These are phyloP conservation scores for Callospermophilus lateralis DNA, from an alignment of 2,113 vertebrate genomes.

Conservation along the genomic window DNA sequence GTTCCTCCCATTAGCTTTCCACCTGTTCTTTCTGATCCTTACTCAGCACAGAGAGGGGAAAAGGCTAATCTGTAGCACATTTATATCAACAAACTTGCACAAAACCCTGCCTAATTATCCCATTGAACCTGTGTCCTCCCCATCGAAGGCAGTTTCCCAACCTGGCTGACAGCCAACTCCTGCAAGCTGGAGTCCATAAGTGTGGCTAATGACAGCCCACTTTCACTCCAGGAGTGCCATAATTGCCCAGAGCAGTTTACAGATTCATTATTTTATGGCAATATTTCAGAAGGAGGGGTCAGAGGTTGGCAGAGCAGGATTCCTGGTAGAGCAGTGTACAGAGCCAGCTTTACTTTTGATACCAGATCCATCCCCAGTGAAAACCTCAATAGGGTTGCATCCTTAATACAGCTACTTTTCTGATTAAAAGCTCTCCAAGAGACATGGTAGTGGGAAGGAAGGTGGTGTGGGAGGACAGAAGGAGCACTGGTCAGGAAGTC, in stretches of 20 bases:
- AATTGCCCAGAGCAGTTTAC: slow-evolving; percentile 93
- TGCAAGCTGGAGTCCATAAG: slow-evolving; percentile 93
- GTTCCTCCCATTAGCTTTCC: slow-evolving; percentile 93
- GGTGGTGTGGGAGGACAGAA: not conserved
- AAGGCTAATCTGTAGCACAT: slow-evolving; percentile 96
- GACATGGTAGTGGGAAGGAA: not conserved
- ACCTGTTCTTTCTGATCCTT: slow-evolving; percentile 98
- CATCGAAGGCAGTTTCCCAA: slow-evolving; percentile 88
- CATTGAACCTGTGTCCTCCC: slow-evolving; percentile 90
- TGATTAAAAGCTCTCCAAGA: not conserved
- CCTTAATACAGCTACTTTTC: slow-evolving; percentile 55
- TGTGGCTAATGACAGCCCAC: slow-evolving; percentile 92
- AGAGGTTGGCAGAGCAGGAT: slow-evolving; percentile 88
- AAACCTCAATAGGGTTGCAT: not conserved
- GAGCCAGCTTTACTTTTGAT: slow-evolving; percentile 82
- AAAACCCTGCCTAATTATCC: slow-evolving; percentile 98
- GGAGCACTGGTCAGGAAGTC: not conserved
- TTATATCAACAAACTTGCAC: slow-evolving; percentile 97
- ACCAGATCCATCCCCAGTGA: slow-evolving; percentile 84
- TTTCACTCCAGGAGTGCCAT: slow-evolving; percentile 90
- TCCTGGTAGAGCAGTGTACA: slow-evolving; percentile 75
- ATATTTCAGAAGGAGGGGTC: slow-evolving; percentile 89
- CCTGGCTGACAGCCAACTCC: slow-evolving; percentile 91
- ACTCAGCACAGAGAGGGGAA: slow-evolving; percentile 90
- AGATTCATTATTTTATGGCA: slow-evolving; percentile 90